Conservation (phyloP, 2,888 invertebrate genomes). For the Sarcophaga subvicina region DNA sequence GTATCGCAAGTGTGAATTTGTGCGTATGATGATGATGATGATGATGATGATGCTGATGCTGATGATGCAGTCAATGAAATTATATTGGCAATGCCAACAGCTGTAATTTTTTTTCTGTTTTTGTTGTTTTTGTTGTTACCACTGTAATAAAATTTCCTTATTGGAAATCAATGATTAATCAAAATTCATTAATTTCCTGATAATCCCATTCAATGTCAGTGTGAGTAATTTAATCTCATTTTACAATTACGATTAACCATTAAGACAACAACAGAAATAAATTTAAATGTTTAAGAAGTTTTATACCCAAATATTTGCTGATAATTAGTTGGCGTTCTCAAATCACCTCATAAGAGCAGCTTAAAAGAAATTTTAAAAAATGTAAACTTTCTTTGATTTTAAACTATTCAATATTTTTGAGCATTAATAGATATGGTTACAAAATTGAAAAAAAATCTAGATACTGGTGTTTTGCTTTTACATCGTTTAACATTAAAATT, state of each 20-base stretch:
- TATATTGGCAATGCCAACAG: neutral
- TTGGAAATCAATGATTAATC: constrained; percentile 53
- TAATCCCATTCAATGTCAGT: constrained; percentile 3
- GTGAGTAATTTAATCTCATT: neutral
- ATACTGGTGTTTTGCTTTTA: too few species aligned
- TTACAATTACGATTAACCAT: neutral
- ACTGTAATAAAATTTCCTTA: constrained; percentile 24
- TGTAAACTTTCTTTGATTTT: too few species aligned
- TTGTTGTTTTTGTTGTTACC: neutral
- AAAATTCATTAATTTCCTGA: constrained; percentile 29
- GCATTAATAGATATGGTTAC: too few species aligned
- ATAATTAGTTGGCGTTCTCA: too few species aligned
- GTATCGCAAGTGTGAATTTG: neutral
- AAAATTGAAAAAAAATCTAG: too few species aligned
- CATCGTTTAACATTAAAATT: too few species aligned
- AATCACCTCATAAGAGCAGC: too few species aligned
- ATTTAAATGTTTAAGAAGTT: too few species aligned
- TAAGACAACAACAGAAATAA: too few species aligned
- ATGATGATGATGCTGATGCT: neutral
- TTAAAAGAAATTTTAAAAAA: too few species aligned
- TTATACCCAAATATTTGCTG: too few species aligned
- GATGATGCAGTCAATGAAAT: neutral
- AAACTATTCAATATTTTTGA: too few species aligned
- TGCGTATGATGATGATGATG: constrained; percentile 8
- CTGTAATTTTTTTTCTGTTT: neutral